phyloP scores from a whole-genome alignment of 2,888 invertebrate genomes.

The Thera obeliscata region DNA sequence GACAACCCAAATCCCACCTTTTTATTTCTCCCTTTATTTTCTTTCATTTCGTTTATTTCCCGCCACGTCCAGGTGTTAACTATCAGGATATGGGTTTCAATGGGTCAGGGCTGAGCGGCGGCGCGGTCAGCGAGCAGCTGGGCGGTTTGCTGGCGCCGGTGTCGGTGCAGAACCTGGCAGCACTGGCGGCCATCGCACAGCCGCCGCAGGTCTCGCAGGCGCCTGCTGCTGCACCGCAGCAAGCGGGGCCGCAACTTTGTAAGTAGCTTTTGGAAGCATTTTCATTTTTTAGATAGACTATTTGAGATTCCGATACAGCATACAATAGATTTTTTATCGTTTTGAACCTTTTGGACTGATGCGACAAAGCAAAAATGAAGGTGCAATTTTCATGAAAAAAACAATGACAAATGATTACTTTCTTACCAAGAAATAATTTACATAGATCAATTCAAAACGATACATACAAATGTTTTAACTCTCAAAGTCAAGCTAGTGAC shows the following conservation, averaged over 20 bases:
- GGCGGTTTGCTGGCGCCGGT: slow-evolving; percentile 93
- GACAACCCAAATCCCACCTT: slow-evolving; percentile 15
- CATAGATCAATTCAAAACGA: too few species aligned
- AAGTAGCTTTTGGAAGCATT: slow-evolving; percentile 51
- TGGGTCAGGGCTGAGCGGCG: slow-evolving; percentile 79
- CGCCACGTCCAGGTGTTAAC: slow-evolving; percentile 69
- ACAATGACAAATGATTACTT: too few species aligned
- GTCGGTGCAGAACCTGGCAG: slow-evolving; percentile 96
- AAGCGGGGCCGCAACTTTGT: slow-evolving; percentile 74
- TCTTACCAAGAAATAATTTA: too few species aligned
- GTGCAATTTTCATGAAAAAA: too few species aligned
- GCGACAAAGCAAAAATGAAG: neutral
- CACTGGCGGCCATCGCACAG: slow-evolving; percentile 92
- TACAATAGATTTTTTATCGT: neutral
- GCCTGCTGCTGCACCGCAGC: slow-evolving; percentile 71
- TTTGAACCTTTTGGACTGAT: neutral
- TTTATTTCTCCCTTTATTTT: slow-evolving; percentile 29
- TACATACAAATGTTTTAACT: too few species aligned
- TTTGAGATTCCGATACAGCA: neutral
- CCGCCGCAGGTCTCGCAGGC: slow-evolving; percentile 82
- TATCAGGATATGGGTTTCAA: slow-evolving; percentile 83
- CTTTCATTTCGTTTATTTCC: slow-evolving; percentile 23
- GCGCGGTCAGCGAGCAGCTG: slow-evolving; percentile 88
- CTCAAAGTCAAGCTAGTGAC: too few species aligned
- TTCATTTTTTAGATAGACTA: neutral